A percentile compares a stretch with the other conserved stretches of the same genome.
phyloP scores from a whole-genome alignment of 2,113 vertebrate species.

The Micronycteris hirsuta region DNA sequence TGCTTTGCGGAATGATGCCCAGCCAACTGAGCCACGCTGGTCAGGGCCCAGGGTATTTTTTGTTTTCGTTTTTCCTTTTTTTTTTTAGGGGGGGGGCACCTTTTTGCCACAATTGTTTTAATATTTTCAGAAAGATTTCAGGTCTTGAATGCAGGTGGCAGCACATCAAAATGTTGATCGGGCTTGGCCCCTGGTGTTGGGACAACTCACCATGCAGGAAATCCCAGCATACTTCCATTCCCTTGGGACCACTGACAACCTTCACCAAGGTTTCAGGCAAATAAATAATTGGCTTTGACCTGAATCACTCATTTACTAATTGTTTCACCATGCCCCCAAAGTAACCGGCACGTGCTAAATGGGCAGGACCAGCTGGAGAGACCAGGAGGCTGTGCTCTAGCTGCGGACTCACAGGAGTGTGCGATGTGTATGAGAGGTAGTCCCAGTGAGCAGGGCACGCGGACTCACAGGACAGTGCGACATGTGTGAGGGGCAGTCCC shows the following conservation, averaged over 20 bases:
- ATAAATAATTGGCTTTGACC: conserved; percentile 14
- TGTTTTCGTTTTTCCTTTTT: no score
- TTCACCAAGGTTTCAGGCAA: conserved; percentile 4
- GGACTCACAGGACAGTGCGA: not conserved
- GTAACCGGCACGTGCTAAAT: conserved; percentile 33
- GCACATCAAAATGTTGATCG: not conserved
- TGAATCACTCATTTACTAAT: not conserved
- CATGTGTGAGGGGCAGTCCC: not conserved
- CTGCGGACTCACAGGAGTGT: not conserved
- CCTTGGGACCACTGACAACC: not conserved
- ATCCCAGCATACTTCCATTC: not conserved
- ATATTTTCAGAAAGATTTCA: not conserved
- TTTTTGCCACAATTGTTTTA: not conserved
- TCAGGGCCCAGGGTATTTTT: no score
- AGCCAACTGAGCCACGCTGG: no score
- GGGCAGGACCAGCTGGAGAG: not conserved
- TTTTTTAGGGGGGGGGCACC: not conserved
- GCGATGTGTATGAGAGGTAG: not conserved
- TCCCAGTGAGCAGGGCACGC: not conserved
- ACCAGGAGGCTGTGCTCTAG: not conserved
- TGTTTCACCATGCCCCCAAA: conserved; percentile 16
- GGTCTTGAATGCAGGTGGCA: not conserved
- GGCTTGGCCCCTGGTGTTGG: not conserved
- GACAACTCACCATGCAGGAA: not conserved
- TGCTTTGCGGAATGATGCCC: no score